Conservation (phyloP, 2,888 invertebrate species). For the Amphipyra berbera region DNA sequence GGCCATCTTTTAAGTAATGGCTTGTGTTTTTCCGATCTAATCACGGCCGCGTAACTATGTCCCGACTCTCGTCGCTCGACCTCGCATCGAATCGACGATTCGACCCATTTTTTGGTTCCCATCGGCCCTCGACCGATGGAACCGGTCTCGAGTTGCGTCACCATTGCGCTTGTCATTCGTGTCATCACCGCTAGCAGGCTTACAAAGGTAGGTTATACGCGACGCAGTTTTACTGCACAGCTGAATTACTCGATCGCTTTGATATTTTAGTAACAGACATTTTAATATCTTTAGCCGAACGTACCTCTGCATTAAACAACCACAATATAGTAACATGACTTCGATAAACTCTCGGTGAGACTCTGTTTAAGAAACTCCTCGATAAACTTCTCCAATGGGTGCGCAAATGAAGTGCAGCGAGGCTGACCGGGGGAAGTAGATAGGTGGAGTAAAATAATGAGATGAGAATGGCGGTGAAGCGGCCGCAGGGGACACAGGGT, state of each 20-base stretch:
- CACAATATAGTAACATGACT: not conserved
- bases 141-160: conserved; percentile 61
- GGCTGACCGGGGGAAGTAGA: conserved; percentile 32
- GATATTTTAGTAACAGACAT: not conserved
- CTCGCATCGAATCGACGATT: conserved; percentile 63
- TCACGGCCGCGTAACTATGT: conserved; percentile 71
- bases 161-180: conserved; percentile 28
- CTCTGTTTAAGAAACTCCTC: conserved; percentile 12
- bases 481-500: conserved; percentile 15
- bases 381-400: conserved; percentile 22
- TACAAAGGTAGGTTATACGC: not conserved
- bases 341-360: not conserved
- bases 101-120: conserved; percentile 71
- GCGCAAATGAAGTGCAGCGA: conserved; percentile 62
- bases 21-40: conserved; percentile 75
- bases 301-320: not conserved
- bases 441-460: conserved; percentile 45
- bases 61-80: conserved; percentile 44
- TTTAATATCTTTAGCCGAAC: not conserved
- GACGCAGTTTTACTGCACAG: not conserved
- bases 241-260: not conserved
- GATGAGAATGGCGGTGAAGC: conserved; percentile 36
- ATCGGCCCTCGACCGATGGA: conserved; percentile 37
- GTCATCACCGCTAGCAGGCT: conserved; percentile 22
- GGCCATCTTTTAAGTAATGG: conserved; percentile 78